Evolutionary conservation across 2,113 vertebrate species (phyloP).

Genomic region (Dissostichus mawsoni): DNA sequence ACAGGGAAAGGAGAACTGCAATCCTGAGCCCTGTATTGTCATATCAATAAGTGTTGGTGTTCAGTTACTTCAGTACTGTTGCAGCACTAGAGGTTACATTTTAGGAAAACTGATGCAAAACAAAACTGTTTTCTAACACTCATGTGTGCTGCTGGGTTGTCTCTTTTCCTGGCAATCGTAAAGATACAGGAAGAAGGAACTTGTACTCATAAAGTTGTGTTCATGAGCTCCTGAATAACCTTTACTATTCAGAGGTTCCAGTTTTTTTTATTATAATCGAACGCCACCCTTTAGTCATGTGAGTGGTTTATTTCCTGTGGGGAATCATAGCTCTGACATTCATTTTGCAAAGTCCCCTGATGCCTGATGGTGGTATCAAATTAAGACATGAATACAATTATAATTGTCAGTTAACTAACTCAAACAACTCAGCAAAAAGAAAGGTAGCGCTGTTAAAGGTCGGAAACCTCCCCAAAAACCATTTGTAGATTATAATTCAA

Average conservation of each 20-base stretch:
- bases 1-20: conserved; percentile 39
- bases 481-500: neutral
- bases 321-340: conserved; percentile 34
- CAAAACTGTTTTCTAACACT: neutral
- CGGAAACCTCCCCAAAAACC: conserved; percentile 1
- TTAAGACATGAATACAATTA: conserved; percentile 59
- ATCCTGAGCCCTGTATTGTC: conserved; percentile 2
- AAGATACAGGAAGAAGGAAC: conserved; percentile 30
- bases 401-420: conserved; percentile 32
- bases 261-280: conserved; percentile 39
- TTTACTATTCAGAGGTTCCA: conserved; percentile 32
- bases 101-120: conserved; percentile 7
- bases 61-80: too few relatives aligned
- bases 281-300: conserved; percentile 49
- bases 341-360: conserved; percentile 35
- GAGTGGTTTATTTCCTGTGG: conserved; percentile 50
- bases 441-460: neutral
- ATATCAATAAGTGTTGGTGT: too few relatives aligned
- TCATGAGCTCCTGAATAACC: conserved; percentile 46
- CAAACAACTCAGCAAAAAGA: conserved; percentile 38
- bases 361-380: conserved; percentile 54
- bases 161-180: conserved; percentile 20
- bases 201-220: conserved; percentile 26
- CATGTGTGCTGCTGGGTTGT: conserved; percentile 15
- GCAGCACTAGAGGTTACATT: neutral